Evolutionary conservation across 1,140 invertebrate genomes (phyloP).

Genomic region (Trichoplusia ni): DNA sequence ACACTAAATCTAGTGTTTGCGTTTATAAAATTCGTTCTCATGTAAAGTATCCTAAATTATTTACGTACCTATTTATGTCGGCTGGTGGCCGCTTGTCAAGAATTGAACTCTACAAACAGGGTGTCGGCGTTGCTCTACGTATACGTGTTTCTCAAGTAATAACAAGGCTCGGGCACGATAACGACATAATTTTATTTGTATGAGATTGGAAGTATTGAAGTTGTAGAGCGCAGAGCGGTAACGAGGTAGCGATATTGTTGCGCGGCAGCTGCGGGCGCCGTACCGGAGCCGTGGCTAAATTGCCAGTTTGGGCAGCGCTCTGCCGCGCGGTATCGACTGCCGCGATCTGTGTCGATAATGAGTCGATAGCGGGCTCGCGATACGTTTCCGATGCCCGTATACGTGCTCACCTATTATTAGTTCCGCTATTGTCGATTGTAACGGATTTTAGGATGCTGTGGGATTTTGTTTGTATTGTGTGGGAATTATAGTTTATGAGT

Average conservation of each 20-base stretch:
- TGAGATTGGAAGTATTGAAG: neutral
- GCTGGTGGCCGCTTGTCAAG: too few species aligned
- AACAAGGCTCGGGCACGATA: too few species aligned
- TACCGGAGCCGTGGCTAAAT: neutral
- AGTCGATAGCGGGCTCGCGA: constrained; percentile 13
- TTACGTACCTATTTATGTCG: too few species aligned
- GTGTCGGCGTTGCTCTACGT: too few species aligned
- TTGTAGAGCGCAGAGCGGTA: neutral
- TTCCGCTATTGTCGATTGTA: constrained; percentile 18
- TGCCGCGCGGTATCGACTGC: neutral
- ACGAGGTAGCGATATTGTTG: neutral
- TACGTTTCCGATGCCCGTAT: constrained; percentile 16
- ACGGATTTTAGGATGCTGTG: constrained; percentile 26
- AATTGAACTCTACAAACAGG: too few species aligned
- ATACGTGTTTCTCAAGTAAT: too few species aligned
- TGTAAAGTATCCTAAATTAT: too few species aligned
- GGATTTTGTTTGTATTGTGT: constrained; percentile 17
- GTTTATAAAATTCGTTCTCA: too few species aligned
- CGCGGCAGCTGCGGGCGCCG: neutral
- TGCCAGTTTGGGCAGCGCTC: neutral
- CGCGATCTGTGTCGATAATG: constrained; percentile 24
- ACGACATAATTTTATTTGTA: neutral
- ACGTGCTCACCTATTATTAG: constrained; percentile 18
- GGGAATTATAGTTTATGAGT: neutral
- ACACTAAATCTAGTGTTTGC: too few species aligned